Evolutionary conservation across 2,888 invertebrate species (phyloP).

Genomic region (Aleiodes testaceus): DNA sequence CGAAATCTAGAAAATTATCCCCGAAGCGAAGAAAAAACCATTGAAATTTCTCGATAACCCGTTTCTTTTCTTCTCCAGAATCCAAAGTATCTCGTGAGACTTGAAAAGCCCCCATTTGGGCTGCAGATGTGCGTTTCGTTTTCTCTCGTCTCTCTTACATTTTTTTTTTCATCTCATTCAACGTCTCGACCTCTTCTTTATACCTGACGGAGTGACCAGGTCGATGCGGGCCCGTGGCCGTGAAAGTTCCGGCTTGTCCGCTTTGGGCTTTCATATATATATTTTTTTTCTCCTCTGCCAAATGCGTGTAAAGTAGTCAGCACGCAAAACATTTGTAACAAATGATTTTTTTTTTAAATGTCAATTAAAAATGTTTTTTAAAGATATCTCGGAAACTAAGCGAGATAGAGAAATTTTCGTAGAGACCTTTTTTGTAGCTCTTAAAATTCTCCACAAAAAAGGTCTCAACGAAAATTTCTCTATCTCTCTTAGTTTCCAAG

Average conservation of each 20-base stretch:
- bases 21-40: no score
- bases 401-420: no score
- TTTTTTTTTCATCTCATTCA: constrained; percentile 27
- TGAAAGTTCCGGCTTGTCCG: constrained; percentile 63
- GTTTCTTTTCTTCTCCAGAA: constrained; percentile 29
- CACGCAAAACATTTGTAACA: constrained; percentile 20
- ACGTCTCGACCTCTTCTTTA: constrained; percentile 51
- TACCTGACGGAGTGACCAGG: constrained; percentile 62
- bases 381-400: no score
- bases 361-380: no score
- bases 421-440: no score
- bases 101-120: constrained; percentile 27
- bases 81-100: constrained; percentile 42
- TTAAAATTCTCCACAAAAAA: no score
- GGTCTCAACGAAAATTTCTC: no score
- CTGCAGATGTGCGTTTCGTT: constrained; percentile 42
- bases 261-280: neutral
- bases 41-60: constrained; percentile 6
- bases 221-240: constrained; percentile 66
- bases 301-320: constrained; percentile 12
- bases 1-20: no score
- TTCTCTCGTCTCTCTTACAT: constrained; percentile 48
- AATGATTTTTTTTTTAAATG: no score
- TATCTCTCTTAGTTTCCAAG: no score
- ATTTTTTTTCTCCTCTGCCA: constrained; percentile 33